Evolutionary conservation across 2,113 vertebrate species (phyloP).

Genomic region (Morone saxatilis): DNA sequence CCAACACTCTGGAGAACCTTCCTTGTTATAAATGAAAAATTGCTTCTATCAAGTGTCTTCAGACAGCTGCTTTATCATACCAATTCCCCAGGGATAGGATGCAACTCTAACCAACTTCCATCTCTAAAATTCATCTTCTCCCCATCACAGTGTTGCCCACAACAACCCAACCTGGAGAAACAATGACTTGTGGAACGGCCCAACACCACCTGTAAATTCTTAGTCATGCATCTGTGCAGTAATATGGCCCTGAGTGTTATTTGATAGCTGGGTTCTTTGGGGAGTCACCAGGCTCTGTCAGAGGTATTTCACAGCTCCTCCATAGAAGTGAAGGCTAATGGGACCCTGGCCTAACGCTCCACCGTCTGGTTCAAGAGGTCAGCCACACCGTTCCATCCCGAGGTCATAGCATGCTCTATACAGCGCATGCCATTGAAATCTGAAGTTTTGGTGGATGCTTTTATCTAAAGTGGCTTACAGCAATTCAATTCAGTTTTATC

Average conservation of each 20-base stretch:
- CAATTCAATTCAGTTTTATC: not conserved
- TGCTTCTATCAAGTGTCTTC: not conserved
- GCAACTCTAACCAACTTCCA: constrained; percentile 12
- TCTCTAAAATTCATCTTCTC: constrained; percentile 21
- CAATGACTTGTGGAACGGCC: not conserved
- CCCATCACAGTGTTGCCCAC: not conserved
- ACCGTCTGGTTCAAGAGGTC: constrained; percentile 41
- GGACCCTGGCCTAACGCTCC: constrained; percentile 33
- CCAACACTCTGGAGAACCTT: constrained; percentile 11
- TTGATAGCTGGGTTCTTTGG: constrained; percentile 26
- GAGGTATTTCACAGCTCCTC: constrained; percentile 24
- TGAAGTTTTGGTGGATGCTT: constrained; percentile 18
- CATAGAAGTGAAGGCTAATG: constrained; percentile 25
- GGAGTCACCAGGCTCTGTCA: constrained; percentile 17
- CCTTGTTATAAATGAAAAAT: constrained; percentile 63
- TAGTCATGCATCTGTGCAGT: constrained; percentile 24
- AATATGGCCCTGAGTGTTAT: constrained; percentile 4
- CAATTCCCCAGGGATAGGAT: constrained; percentile 9
- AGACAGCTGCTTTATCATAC: constrained; percentile 55
- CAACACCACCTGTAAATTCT: constrained; percentile 12
- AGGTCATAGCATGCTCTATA: not conserved
- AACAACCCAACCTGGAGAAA: constrained; percentile 16
- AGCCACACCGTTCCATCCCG: not conserved
- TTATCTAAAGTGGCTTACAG: constrained; percentile 3
- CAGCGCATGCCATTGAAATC: not conserved